phyloP scores from a whole-genome alignment of 2,113 vertebrate genomes.

The Istiophorus platypterus region DNA sequence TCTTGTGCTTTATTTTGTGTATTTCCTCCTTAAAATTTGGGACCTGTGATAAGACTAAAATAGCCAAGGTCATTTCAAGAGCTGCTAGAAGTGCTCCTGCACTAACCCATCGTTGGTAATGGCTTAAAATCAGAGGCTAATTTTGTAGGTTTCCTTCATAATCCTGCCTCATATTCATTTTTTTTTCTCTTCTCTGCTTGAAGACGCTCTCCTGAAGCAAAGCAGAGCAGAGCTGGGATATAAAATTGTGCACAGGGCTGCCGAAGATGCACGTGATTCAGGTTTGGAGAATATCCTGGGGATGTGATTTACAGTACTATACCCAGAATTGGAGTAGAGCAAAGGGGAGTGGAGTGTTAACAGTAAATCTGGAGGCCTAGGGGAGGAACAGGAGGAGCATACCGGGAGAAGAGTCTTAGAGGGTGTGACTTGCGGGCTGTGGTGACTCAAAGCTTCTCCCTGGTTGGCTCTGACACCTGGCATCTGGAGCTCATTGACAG shows the following conservation, averaged over 20 bases:
- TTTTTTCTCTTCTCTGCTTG: background rate
- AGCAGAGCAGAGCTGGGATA: constrained; percentile 6
- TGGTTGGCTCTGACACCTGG: constrained; percentile 66
- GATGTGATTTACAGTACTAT: constrained; percentile 33
- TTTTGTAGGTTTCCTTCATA: constrained; percentile 26
- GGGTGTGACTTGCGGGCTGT: constrained; percentile 65
- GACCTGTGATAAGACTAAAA: background rate
- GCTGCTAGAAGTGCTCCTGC: constrained; percentile 11
- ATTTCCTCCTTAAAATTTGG: background rate
- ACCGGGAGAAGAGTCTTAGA: constrained; percentile 57
- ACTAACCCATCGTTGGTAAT: background rate
- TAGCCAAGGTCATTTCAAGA: constrained; percentile 7
- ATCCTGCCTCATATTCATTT: constrained; percentile 5
- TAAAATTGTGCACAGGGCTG: background rate
- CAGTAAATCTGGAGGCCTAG: constrained; percentile 61
- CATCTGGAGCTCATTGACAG: constrained; percentile 79
- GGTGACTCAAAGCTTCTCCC: constrained; percentile 72
- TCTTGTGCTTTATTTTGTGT: background rate
- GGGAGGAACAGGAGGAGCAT: constrained; percentile 63
- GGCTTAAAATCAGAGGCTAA: constrained; percentile 17
- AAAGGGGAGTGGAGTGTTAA: constrained; percentile 56
- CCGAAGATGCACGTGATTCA: background rate
- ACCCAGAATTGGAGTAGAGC: constrained; percentile 17
- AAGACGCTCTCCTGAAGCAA: background rate
- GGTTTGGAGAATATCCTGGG: background rate